A percentile compares a stretch with the other conserved stretches of the same genome.
Evolutionary conservation across 1,140 invertebrate genomes (phyloP).

Genomic region (Hyphantria cunea): DNA sequence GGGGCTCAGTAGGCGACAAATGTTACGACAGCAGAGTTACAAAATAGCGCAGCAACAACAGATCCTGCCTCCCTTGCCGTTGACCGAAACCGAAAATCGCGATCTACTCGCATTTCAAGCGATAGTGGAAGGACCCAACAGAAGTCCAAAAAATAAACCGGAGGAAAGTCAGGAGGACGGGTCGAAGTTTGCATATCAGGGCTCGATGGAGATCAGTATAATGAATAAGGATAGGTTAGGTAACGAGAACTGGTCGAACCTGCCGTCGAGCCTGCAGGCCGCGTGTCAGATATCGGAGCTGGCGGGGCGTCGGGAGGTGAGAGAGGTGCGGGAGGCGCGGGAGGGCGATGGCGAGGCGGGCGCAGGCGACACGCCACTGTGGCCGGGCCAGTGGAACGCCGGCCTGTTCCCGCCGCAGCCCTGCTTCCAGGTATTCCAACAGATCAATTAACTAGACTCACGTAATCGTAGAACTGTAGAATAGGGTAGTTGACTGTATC

Average conservation of each 20-base stretch:
- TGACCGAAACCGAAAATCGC: constrained; percentile 83
- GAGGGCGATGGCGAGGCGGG: constrained; percentile 41
- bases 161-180: constrained; percentile 63
- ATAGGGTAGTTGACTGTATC: no score
- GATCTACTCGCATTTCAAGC: constrained; percentile 84
- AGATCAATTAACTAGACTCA: constrained; percentile 78
- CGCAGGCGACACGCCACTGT: constrained; percentile 56
- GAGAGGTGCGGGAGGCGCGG: constrained; percentile 40
- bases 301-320: constrained; percentile 56
- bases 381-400: constrained; percentile 75
- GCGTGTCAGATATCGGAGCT: constrained; percentile 84
- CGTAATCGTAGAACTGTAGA: constrained; percentile 48
- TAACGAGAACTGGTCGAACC: constrained; percentile 82
- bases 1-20: constrained; percentile 84
- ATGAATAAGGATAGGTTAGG: constrained; percentile 76
- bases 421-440: constrained; percentile 82
- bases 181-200: constrained; percentile 72
- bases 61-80: constrained; percentile 83
- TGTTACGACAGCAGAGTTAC: constrained; percentile 90
- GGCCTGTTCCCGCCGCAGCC: constrained; percentile 75
- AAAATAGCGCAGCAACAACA: constrained; percentile 90
- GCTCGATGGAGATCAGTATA: constrained; percentile 79
- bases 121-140: constrained; percentile 79
- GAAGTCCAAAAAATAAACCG: constrained; percentile 58
- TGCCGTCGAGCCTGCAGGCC: constrained; percentile 82